These are phyloP conservation scores for Drosophila trichaetosa DNA, from an alignment of 2,888 invertebrate genomes.

Conservation along the genomic window DNA sequence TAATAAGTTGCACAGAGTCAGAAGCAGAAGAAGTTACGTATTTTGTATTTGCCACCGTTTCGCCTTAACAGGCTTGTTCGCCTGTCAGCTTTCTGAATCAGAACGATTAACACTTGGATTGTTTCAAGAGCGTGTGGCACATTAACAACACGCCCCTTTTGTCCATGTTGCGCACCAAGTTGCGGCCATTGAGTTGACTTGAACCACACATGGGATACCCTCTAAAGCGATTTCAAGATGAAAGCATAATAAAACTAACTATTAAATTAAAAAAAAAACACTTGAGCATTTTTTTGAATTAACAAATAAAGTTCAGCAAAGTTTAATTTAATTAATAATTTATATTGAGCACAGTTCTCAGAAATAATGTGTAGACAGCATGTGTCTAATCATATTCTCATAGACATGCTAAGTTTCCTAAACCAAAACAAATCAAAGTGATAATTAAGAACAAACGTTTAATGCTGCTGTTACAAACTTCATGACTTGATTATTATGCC, in stretches of 20 bases:
- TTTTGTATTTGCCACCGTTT: constrained; percentile 18
- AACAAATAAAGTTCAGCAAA: not conserved
- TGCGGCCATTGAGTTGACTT: constrained; percentile 2
- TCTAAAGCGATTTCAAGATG: not conserved
- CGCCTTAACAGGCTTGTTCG: constrained; percentile 52
- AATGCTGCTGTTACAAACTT: constrained; percentile 35
- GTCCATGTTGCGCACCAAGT: constrained; percentile 1
- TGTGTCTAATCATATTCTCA: constrained; percentile 23
- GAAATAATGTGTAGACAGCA: not conserved
- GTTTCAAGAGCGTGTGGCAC: constrained; percentile 49
- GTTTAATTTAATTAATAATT: not conserved
- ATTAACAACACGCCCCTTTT: constrained; percentile 45
- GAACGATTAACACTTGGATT: constrained; percentile 73
- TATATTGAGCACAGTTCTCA: too few relatives aligned
- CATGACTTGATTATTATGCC: constrained; percentile 59
- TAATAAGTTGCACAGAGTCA: constrained; percentile 67
- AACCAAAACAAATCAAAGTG: constrained; percentile 49
- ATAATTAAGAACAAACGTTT: constrained; percentile 54
- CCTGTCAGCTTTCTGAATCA: constrained; percentile 63
- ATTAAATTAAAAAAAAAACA: too few relatives aligned
- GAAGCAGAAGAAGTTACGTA: constrained; percentile 37
- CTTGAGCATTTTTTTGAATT: too few relatives aligned
- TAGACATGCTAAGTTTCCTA: constrained; percentile 34
- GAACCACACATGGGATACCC: not conserved
- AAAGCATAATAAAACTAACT: not conserved